These are phyloP conservation scores for Mormyrus proboscirostris DNA, from an alignment of 2,797 vertebrate genomes.

Conservation along the genomic window DNA sequence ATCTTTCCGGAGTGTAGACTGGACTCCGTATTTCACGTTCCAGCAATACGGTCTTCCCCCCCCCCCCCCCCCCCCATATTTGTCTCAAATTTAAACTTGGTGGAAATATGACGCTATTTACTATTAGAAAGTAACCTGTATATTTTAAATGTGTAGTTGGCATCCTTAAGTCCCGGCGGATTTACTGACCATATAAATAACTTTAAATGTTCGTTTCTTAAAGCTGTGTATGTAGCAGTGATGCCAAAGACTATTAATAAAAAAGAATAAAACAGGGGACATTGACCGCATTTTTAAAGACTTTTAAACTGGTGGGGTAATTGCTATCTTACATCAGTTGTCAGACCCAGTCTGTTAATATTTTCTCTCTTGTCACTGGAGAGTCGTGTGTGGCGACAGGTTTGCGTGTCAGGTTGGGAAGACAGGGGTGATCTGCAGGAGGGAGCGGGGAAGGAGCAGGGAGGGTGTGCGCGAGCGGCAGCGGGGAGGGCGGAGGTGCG, in stretches of 20 bases:
- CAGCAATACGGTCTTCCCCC: neutral
- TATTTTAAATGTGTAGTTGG: neutral
- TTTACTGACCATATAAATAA: neutral
- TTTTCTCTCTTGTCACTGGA: slow-evolving; percentile 22
- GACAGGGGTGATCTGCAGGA: slow-evolving; percentile 17
- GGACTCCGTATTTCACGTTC: neutral
- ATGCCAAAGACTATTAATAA: neutral
- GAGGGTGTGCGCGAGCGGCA: neutral
- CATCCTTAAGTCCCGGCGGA: neutral
- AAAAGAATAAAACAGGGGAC: neutral
- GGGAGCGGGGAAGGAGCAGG: neutral
- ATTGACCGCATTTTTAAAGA: neutral
- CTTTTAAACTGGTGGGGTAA: neutral
- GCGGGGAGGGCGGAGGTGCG: neutral
- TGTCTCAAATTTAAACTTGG: neutral
- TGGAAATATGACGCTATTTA: neutral
- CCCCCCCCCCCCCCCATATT: neutral
- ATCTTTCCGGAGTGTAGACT: neutral
- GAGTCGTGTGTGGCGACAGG: slow-evolving; percentile 6
- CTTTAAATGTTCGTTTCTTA: neutral
- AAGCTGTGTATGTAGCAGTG: neutral
- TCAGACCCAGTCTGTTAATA: slow-evolving; percentile 13
- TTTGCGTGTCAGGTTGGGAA: slow-evolving; percentile 23
- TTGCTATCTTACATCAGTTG: slow-evolving; percentile 16
- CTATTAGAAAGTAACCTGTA: neutral